A percentile compares a stretch with the other conserved stretches of the same genome.
phyloP scores from a whole-genome alignment of 2,113 vertebrate genomes.

The Amphiprion percula region DNA sequence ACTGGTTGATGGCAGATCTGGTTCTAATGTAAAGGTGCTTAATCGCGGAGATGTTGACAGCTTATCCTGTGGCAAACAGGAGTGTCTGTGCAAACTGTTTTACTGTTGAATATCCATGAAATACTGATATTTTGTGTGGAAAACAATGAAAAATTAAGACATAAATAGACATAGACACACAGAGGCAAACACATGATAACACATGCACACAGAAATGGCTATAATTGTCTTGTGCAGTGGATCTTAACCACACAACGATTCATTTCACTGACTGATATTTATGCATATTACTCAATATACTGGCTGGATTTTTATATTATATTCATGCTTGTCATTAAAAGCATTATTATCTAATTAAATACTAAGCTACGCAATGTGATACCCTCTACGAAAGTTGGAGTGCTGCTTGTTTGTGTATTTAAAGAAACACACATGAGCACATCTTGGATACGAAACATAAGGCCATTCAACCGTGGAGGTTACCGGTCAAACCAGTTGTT shows the following conservation, averaged over 20 bases:
- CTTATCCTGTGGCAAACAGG: conserved; percentile 38
- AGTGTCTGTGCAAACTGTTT: conserved; percentile 32
- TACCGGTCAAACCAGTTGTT: conserved; percentile 1
- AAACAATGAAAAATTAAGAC: not conserved
- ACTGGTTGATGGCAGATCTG: conserved; percentile 5
- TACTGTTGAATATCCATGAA: conserved; percentile 21
- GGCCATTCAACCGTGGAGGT: not conserved
- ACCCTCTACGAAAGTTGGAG: not conserved
- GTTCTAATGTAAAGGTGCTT: conserved; percentile 30
- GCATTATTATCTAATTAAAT: not conserved
- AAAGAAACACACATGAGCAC: not conserved
- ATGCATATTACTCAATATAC: not conserved
- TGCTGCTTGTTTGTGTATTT: not conserved
- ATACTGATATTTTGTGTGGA: conserved; percentile 10
- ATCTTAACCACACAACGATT: not conserved
- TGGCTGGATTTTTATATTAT: not conserved
- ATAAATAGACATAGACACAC: not conserved
- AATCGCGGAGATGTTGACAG: conserved; percentile 31
- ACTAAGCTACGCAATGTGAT: not conserved
- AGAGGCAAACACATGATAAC: conserved; percentile 12
- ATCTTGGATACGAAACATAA: not conserved
- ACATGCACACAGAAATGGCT: not conserved
- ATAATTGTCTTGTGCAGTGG: not conserved
- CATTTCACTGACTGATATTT: conserved; percentile 2
- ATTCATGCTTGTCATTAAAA: not conserved